Base-by-base conservation (phyloP, 2,113 vertebrate genomes). In the Periophthalmus modestus region DNA sequence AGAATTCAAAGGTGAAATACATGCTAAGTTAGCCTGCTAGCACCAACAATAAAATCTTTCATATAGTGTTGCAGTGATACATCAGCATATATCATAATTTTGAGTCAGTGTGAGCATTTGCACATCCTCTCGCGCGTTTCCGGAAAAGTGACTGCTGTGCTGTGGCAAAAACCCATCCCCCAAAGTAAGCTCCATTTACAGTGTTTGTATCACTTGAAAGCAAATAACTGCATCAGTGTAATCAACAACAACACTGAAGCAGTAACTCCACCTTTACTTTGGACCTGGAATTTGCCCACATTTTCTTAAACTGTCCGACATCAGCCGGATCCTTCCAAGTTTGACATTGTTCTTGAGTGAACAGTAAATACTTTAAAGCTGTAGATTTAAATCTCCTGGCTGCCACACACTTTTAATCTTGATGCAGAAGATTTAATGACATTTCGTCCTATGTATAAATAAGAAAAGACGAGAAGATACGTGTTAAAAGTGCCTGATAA, bases 1-100 rank as follows among this genome's bases (percentile, higher is more conserved):
- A 81, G 87, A 88, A 91, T 90, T 92, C 86, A 90, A 89, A 95
- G 93, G 91, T 94, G 93, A 93, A 93, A 90, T 83, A 74, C 83
- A 48, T 82, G 84, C 83, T 85, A 80, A 85, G 81, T 81, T 85
- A 77, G 89, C 87, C 76, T 72, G 87, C 82, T 89, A 83, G 79
- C 81, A 73, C 80, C 77, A 86, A 85, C 77, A 88, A 79, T 69
- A 71, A 79, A 84, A 86, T 65, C 63, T 79, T 68, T 68, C 66
- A 61, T 57, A 3, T 2, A 0, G 28, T 67, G n/a, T 1, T 75
- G 23, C 18, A 0, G 0, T 4, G 0, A 23, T 54, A 54, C 55
- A 52, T 6, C 58, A 13, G 47, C n/a, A 18, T 28, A 24, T 12
- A 18, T 4, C 59, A 15, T 12, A 5, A 43, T 4, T n/a, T 47